Conservation (phyloP, 2,797 vertebrate genomes). For the Ceyx erithaca region DNA sequence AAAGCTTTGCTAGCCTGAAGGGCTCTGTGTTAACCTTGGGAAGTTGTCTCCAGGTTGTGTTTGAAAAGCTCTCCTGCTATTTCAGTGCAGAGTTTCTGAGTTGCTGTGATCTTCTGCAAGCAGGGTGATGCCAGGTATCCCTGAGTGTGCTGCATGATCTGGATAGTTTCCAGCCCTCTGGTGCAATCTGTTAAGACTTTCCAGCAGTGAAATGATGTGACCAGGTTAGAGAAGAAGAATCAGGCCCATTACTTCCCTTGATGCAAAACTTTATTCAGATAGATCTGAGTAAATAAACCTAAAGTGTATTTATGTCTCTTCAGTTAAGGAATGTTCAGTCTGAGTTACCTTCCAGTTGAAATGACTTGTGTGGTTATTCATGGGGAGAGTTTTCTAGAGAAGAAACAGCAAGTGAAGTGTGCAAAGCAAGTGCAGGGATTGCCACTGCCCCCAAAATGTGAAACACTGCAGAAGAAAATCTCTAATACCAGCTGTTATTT, state of each 20-base stretch:
- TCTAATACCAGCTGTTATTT: not conserved
- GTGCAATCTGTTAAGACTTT: not conserved
- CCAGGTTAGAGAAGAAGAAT: not conserved
- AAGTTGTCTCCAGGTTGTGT: not conserved
- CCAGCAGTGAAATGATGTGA: not conserved
- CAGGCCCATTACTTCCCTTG: not conserved
- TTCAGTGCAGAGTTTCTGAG: not conserved
- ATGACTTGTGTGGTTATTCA: not conserved
- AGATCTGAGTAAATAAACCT: not conserved
- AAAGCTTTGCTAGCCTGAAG: not conserved
- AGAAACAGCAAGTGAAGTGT: not conserved
- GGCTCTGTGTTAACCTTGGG: not conserved
- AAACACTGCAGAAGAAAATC: not conserved
- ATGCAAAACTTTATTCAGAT: not conserved
- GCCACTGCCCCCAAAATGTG: not conserved
- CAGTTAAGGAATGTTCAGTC: not conserved
- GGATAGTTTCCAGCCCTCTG: not conserved
- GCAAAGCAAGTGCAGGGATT: not conserved
- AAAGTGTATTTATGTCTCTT: not conserved
- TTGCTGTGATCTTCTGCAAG: not conserved
- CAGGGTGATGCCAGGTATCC: not conserved
- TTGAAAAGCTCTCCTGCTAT: not conserved
- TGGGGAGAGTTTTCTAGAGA: not conserved
- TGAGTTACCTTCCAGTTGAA: not conserved
- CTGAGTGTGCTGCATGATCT: rapidly evolving